Percentiles rank a stretch among this genome's conserved stretches.
These are phyloP conservation scores for Bombus confusus DNA, from an alignment of 1,140 invertebrate genomes.

Conservation along the genomic window DNA sequence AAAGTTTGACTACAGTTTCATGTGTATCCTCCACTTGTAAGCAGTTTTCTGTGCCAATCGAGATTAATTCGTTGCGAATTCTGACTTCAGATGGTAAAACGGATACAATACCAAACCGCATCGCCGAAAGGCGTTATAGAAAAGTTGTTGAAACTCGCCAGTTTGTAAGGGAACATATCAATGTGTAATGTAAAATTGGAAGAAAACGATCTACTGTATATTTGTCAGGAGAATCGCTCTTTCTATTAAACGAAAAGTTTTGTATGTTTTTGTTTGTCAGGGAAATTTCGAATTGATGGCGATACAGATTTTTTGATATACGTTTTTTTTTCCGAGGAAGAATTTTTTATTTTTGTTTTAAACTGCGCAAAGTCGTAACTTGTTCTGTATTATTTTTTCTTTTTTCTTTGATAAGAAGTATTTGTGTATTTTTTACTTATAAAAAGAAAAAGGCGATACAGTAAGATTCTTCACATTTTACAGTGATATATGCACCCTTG, in stretches of 20 bases:
- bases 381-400: neutral
- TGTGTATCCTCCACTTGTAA: neutral
- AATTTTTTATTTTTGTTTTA: neutral
- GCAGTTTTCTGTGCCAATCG: slow-evolving; percentile 26
- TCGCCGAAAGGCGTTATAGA: neutral
- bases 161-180: slow-evolving; percentile 13
- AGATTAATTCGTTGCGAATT: slow-evolving; percentile 9
- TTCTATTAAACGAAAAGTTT: neutral
- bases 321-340: neutral
- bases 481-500: neutral
- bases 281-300: neutral
- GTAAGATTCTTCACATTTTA: slow-evolving; percentile 20
- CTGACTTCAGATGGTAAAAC: slow-evolving; percentile 7
- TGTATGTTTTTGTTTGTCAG: slow-evolving; percentile 7
- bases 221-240: neutral
- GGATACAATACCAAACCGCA: neutral
- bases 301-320: neutral
- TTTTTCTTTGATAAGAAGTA: too few relatives aligned
- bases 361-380: neutral
- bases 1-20: neutral
- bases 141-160: slow-evolving; percentile 1
- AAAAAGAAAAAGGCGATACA: neutral
- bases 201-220: slow-evolving; percentile 1
- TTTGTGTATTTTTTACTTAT: neutral
- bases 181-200: slow-evolving; percentile 4